Evolutionary conservation across 2,888 invertebrate species (phyloP), one percentile per base, ranked within the genome.

Genomic region (Diaperis boleti): DNA sequence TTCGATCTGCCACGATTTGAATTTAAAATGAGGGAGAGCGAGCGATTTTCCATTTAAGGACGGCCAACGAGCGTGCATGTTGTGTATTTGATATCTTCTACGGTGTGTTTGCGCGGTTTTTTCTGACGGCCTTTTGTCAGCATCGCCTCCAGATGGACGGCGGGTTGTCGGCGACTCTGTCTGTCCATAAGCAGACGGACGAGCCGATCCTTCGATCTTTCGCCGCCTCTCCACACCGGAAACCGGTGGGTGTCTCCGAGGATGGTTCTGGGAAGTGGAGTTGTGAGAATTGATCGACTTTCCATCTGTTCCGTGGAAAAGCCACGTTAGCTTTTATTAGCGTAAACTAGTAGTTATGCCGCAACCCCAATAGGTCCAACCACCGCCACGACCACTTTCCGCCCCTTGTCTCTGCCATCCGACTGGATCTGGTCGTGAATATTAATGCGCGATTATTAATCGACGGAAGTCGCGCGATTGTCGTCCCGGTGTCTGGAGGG

Each of bases 161-260:
- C 49, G 59, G 59, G 18, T 29, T 55, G 55, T 55, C 55, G 55
- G 29, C 41, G 26, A 18, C 22, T 17, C 18, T 42, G 22, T 49
- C 33, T 33, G 14, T 55, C 55, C 42, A 31, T 55, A 55, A 55
- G 55, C 44, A 56, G 56, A 56, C 45, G 42, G 35, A 35, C 59
- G 49, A 56, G 11, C 15, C 59, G 60, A 44, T 44, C 61, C 45
- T 56, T 60, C 65, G 63, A 59, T 59, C 59, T 63, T 50, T 56
- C 52, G 57, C 50, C 57, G 64, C 56, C 64, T 60, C 59, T 37
- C 41, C 59, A n/a, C n/a, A 62, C 65, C 65, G 65, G 65, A 65
- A 65, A 62, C 55, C 62, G 62, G 65, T 65, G 65, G 65, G 65
- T 65, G 65, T 64, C 61, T 49, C 44, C 18, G 22, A n/a, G 44